phyloP scores from a whole-genome alignment of 2,888 invertebrate species.

The Caenorhabditis sinica region DNA sequence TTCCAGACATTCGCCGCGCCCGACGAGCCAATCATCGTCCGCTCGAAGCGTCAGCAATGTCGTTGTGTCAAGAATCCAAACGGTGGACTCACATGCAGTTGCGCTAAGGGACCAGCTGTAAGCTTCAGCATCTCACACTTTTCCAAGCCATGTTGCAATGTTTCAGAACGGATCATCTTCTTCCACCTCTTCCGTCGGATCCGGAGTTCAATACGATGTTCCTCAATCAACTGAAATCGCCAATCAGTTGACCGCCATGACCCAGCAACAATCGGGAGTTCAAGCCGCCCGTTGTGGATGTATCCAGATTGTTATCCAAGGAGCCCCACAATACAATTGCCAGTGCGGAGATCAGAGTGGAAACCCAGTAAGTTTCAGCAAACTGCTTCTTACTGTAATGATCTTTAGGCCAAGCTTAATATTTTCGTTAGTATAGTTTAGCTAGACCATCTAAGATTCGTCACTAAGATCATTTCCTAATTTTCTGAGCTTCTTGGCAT shows the following conservation, averaged over 20 bases:
- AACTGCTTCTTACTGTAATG: too few species aligned
- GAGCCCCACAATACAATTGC: constrained; percentile 76
- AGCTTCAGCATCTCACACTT: background rate
- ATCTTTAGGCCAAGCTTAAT: too few species aligned
- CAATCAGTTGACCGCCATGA: constrained; percentile 65
- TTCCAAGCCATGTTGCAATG: background rate
- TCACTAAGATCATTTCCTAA: too few species aligned
- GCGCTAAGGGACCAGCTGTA: constrained; percentile 70
- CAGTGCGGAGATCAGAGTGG: constrained; percentile 73
- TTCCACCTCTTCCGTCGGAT: constrained; percentile 37
- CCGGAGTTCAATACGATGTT: constrained; percentile 49
- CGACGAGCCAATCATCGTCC: constrained; percentile 69
- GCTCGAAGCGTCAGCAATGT: constrained; percentile 77
- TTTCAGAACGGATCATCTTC: constrained; percentile 53
- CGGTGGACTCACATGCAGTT: constrained; percentile 74
- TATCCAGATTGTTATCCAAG: constrained; percentile 76
- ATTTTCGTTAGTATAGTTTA: background rate
- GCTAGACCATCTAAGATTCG: too few species aligned
- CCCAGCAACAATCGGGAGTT: constrained; percentile 45
- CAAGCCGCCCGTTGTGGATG: constrained; percentile 70
- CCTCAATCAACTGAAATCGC: constrained; percentile 69
- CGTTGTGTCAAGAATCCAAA: constrained; percentile 73
- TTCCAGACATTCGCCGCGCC: constrained; percentile 57
- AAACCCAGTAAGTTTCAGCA: constrained; percentile 61
- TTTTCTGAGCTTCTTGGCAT: too few species aligned